Base-by-base conservation (phyloP, 2,113 vertebrate genomes). In the Suricata suricatta region DNA sequence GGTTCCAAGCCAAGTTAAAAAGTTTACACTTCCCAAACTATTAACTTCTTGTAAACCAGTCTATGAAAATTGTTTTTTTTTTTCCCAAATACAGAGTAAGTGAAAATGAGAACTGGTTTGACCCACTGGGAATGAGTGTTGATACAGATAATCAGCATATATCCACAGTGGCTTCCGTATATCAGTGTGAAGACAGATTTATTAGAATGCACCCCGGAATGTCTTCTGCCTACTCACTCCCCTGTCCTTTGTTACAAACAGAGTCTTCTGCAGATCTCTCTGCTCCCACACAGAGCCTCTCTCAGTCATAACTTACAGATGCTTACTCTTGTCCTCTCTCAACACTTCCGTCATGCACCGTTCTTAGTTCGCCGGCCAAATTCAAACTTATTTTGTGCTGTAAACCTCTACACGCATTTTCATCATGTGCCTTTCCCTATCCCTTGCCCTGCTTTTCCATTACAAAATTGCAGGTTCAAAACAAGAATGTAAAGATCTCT, bases 11-110 rank as follows among this genome's bases (percentile, higher is more conserved):
- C 74, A 60, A 64, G 41, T 29, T 25, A 52, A 54, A 27, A 82
- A 79, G n/a, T 83, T 68, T 29, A 9, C 0, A 10, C 19, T 79
- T 80, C 85, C 10, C 66, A 63, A 83, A 23, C 60, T n/a, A 52
- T 64, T 74, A 50, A 74, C 76, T 93, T 21, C 21, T 84, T 87
- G 64, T 13, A 72, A 90, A 83, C 76, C 21, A 74, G 63, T 74
- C 31, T 81, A 52, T 76, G 33, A 41, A 83, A 25, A 13, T 12
- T 35, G 9, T 60, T 57, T 47, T 47, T 60, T 57, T 47, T 47
- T 47, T 8, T 21, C 8, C 29, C 11, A 60, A 72, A 60, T 19
- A 8, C 44, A 27, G 47, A 80, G 6, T 74, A 66, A 72, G 13
- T 63, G 79, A 88, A 88, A 85, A 72, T 79, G 21, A 74, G 13